Conservation (phyloP, 2,113 vertebrate genomes). For the Cercocebus atys region DNA sequence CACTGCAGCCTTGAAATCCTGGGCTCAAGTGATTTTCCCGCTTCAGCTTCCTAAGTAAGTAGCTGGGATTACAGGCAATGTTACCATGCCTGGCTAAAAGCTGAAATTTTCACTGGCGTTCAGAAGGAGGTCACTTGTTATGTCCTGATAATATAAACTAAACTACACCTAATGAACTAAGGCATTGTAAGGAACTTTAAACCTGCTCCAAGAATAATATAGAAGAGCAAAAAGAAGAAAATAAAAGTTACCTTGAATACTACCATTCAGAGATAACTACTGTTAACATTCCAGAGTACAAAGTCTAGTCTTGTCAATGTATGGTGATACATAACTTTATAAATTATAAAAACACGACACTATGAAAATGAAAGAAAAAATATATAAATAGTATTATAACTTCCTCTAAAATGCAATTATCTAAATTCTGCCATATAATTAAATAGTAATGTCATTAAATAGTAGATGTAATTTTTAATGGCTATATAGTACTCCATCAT, state of each 20-base stretch:
- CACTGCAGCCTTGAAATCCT: background rate
- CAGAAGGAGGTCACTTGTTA: background rate
- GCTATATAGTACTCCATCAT: background rate
- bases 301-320: background rate
- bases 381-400: background rate
- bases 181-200: background rate
- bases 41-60: background rate
- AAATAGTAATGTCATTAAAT: background rate
- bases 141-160: background rate
- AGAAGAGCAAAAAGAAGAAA: background rate
- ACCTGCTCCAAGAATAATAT: background rate
- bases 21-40: background rate
- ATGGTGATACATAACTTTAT: background rate
- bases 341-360: background rate
- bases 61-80: background rate
- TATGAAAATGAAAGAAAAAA: too few species aligned
- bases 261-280: background rate
- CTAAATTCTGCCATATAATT: background rate
- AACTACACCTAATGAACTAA: background rate
- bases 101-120: background rate
- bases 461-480: background rate
- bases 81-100: background rate
- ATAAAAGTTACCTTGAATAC: background rate
- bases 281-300: background rate
- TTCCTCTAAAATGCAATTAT: constrained; percentile 37